Evolutionary conservation across 2,888 invertebrate genomes (phyloP).

Genomic region (Bugula neritina): DNA sequence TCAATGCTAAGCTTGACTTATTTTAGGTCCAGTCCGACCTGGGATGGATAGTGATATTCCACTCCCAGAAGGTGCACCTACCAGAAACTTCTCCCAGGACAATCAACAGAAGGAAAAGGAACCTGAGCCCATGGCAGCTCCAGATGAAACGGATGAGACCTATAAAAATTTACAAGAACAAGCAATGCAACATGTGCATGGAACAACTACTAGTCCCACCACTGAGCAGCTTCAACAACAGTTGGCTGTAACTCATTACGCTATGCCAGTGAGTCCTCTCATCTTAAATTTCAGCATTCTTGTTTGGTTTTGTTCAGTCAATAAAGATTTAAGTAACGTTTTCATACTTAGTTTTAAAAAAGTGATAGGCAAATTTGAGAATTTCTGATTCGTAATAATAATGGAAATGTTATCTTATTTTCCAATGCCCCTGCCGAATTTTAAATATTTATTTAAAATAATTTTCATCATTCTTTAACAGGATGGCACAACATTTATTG

Average conservation of each 20-base stretch:
- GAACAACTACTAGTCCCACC: slow-evolving; percentile 2
- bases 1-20: too few species aligned
- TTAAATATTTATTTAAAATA: too few species aligned
- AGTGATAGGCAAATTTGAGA: too few species aligned
- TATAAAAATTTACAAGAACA: slow-evolving; percentile 1
- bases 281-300: neutral
- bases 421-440: too few species aligned
- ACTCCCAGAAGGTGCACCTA: slow-evolving; percentile 5
- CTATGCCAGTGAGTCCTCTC: neutral
- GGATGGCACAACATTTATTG: slow-evolving; percentile 3
- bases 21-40: slow-evolving; percentile 4
- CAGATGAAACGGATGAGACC: neutral
- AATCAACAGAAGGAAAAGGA: neutral
- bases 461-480: too few species aligned
- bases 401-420: too few species aligned
- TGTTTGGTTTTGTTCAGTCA: neutral
- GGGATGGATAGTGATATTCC: slow-evolving; percentile 25
- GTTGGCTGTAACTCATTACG: neutral
- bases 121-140: slow-evolving; percentile 8
- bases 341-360: too few species aligned
- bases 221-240: neutral
- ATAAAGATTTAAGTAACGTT: neutral
- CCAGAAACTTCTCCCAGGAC: neutral
- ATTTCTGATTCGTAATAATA: too few species aligned
- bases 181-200: slow-evolving; percentile 18